Evolutionary conservation across 2,797 vertebrate species (phyloP), one percentile per base, ranked within the genome.

Genomic region (Cetoscarus ocellatus): DNA sequence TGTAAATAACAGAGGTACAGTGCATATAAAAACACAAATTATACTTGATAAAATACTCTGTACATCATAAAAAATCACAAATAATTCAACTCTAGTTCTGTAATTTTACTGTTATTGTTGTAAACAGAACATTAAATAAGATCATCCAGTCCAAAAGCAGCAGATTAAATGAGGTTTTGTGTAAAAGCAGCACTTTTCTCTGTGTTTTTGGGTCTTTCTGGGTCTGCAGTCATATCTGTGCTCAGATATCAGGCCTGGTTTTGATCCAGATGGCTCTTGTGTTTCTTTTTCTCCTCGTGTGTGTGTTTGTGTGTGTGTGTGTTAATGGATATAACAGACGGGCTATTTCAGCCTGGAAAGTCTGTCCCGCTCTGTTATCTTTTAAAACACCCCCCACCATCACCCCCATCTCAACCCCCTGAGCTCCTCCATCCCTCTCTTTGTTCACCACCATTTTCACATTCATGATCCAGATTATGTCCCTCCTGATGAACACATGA

Each of bases 321-420:
- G 60, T 8, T 88, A 91, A 91, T 89, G 83, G 74, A 79, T 86
- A 36, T 55, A 90, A 19, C 87, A 92, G 82, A 85, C 79, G 57
- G 43, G 68, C 76, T 78, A 75, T 84, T 88, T 77, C 80, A 38
- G 86, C 68, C 62, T 83, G 80, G 83, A 86, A 91, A 89, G 79
- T 72, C 69, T 63, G 70, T 47, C 63, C 57, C 69, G 76, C 69
- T 70, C 78, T 88, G 88, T 91, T 91, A 87, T 91, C 84, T 88
- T 87, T 77, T 17, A 80, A 68, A 18, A 11, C 48, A 17, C 17
- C 10, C 8, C 48, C 50, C 50, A 34, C 50, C 49, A 51, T 34
- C 47, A 49, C 17, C n/a, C 6, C 47, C 14, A 1, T 17, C 45
- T 39, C 19, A n/a, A 5, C 18, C 5, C 9, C 18, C 61, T 45